phyloP scores from a whole-genome alignment of 2,797 vertebrate species.

The Ctenosaura bakeri region DNA sequence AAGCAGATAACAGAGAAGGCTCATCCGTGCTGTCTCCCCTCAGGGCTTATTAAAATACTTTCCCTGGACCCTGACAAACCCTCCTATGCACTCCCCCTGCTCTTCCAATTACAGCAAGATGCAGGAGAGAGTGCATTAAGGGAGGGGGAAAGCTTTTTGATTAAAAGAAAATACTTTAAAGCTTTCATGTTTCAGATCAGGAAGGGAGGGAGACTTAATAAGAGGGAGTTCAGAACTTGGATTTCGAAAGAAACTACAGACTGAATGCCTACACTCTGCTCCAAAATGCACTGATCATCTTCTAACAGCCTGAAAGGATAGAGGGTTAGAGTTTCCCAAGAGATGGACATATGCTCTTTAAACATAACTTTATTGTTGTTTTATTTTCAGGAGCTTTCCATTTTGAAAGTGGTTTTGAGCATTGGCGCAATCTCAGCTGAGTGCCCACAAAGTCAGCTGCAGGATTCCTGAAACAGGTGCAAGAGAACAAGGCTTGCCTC shows the following conservation, averaged over 20 bases:
- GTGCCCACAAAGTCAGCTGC: slow-evolving; percentile 7
- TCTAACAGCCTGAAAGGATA: not conserved
- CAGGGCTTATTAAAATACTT: slow-evolving; percentile 70
- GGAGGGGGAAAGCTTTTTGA: slow-evolving; percentile 4
- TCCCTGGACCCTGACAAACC: slow-evolving; percentile 29
- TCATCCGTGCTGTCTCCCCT: not conserved
- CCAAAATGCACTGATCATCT: not conserved
- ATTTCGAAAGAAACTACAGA: accelerated
- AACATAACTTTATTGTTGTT: not conserved
- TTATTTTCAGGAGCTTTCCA: not conserved
- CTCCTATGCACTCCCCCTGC: slow-evolving; percentile 54
- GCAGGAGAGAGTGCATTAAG: not conserved
- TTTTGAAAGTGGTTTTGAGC: not conserved
- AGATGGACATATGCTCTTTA: accelerated
- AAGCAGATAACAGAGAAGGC: slow-evolving; percentile 51
- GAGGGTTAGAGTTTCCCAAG: not conserved
- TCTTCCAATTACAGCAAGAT: slow-evolving; percentile 57
- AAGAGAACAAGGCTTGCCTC: not conserved
- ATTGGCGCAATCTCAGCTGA: not conserved
- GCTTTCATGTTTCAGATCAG: slow-evolving; percentile 17
- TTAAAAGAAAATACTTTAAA: slow-evolving; percentile 64
- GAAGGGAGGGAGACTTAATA: not conserved
- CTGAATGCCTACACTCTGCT: not conserved
- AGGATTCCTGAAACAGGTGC: slow-evolving; percentile 26
- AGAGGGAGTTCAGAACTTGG: not conserved